A percentile compares a stretch with the other conserved stretches of the same genome.
These are phyloP conservation scores for Tupaia tana DNA, from an alignment of 2,113 vertebrate genomes.

Conservation along the genomic window DNA sequence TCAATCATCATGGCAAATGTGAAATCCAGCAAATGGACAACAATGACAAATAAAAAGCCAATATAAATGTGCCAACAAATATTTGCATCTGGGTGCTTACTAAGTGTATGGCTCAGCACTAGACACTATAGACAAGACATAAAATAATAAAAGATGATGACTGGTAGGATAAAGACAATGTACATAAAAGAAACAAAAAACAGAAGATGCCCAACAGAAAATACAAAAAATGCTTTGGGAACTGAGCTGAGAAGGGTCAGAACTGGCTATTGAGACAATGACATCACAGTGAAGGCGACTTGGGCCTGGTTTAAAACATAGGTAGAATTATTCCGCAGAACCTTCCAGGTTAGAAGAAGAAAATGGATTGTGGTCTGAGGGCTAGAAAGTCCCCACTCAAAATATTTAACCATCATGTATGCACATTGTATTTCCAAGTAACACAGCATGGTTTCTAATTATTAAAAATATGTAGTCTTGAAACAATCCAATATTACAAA, in stretches of 20 bases:
- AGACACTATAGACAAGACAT: neutral
- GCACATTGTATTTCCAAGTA: neutral
- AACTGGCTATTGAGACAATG: neutral
- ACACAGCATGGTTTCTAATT: slow-evolving; percentile 7
- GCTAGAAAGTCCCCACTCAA: neutral
- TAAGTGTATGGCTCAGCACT: neutral
- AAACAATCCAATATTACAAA: neutral
- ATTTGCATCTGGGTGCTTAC: neutral
- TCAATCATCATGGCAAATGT: neutral
- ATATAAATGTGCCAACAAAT: neutral
- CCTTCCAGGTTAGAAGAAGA: neutral
- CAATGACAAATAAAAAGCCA: neutral
- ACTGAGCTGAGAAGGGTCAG: neutral
- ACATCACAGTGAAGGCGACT: neutral
- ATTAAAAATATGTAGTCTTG: neutral
- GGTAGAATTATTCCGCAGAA: neutral
- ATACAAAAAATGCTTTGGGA: neutral
- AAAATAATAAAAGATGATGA: neutral
- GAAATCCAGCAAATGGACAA: neutral
- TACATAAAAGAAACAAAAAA: neutral
- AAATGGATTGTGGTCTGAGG: neutral
- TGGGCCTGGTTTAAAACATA: neutral
- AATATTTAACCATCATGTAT: neutral
- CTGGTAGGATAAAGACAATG: neutral
- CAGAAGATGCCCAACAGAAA: neutral